phyloP scores from a whole-genome alignment of 2,113 vertebrate species.

The Ursus arctos region DNA sequence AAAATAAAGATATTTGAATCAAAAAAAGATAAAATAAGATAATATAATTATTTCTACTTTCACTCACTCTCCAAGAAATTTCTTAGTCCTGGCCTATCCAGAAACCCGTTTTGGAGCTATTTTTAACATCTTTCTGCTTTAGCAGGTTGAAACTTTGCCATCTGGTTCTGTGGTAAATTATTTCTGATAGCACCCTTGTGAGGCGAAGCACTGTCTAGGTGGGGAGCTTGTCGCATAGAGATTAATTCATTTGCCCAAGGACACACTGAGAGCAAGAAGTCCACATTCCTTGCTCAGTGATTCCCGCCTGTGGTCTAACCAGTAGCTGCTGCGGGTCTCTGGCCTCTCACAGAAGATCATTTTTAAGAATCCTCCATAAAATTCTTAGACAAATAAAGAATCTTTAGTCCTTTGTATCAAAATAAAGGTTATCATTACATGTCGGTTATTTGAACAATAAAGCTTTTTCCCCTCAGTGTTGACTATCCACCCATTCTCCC shows the following conservation, averaged over 20 bases:
- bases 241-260: neutral
- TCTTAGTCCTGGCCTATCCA: neutral
- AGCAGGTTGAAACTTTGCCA: neutral
- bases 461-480: neutral
- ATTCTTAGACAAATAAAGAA: constrained; percentile 9
- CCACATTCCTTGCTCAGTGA: neutral
- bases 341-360: neutral
- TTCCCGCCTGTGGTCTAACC: neutral
- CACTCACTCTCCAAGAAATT: neutral
- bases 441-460: neutral
- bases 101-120: neutral
- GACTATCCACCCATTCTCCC: neutral
- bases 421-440: constrained; percentile 20
- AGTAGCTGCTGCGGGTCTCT: neutral
- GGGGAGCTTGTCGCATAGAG: neutral
- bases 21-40: neutral
- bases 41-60: constrained; percentile 12
- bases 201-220: neutral
- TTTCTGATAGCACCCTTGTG: neutral
- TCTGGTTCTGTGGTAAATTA: neutral
- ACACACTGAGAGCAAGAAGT: neutral
- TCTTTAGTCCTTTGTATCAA: constrained; percentile 1
- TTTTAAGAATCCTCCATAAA: neutral
- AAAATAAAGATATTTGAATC: constrained; percentile 45
- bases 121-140: neutral